Evolutionary conservation across 2,888 invertebrate species (phyloP), one percentile per base, ranked within the genome.

Genomic region (Cryptocheilus praepositus): DNA sequence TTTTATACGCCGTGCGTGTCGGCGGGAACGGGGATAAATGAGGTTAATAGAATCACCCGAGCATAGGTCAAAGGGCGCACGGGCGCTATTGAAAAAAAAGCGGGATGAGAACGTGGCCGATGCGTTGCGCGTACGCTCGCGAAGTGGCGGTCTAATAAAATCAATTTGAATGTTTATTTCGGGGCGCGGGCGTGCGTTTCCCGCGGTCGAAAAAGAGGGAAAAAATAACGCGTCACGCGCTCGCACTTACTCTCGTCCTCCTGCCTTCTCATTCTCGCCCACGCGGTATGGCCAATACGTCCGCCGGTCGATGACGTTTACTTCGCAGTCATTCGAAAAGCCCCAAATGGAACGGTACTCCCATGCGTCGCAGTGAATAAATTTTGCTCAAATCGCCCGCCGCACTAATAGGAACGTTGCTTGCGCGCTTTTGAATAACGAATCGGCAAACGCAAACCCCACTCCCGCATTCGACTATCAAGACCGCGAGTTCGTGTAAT

Each of bases 161-260:
- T 84, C 84, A 81, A 84, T 77, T 78, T 70, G 71, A 75, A 75
- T 82, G 80, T 83, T 84, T 82, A 83, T 81, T 83, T 81, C 77
- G 66, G 70, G 64, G 59, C 70, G 71, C 67, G 66, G n/a, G 55
- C 54, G 22, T n/a, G 8, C 13, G 49, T 19, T 25, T 45, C 53
- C 8, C 36, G 16, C 55, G 2, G n/a, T 4, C 55, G 55, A 36
- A 19, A 18, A 21, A 19, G 49, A 49, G 53, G 22, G 22, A 25
- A 21, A 53, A 22, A 53, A 36, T 36, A 5, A 7, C 36, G 36
- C 11, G 36, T 7, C 36, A 11, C 36, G 11, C 36, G 28, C 28
- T 28, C 28, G 3, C 28, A 7, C 28, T 7, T 22, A 15, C 43
- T 53, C 45, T 57, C 46, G 36, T 8, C 49, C 36, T 59, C 51